phyloP scores from a whole-genome alignment of 2,888 invertebrate species.

The Epirrita christyi region DNA sequence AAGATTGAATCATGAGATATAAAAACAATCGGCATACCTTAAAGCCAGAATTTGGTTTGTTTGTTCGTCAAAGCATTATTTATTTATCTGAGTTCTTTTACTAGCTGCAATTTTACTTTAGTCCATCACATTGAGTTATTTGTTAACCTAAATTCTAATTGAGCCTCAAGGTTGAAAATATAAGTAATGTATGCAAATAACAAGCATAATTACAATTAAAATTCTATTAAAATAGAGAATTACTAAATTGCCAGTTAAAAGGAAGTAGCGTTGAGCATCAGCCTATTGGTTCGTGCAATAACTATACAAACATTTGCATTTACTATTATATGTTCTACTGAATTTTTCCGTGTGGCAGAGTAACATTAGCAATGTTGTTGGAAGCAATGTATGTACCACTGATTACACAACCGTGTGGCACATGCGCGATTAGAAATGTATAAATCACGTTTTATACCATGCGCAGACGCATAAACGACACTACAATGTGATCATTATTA shows the following conservation, averaged over 20 bases:
- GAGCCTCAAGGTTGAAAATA: too few relatives aligned
- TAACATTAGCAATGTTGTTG: slow-evolving; percentile 41
- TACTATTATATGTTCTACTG: slow-evolving; percentile 10
- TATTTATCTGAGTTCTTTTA: too few relatives aligned
- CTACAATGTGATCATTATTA: slow-evolving; percentile 50
- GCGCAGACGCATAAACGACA: slow-evolving; percentile 50
- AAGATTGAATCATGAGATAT: slow-evolving; percentile 32
- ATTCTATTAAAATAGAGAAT: too few relatives aligned
- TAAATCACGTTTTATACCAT: slow-evolving; percentile 65
- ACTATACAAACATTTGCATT: slow-evolving; percentile 10
- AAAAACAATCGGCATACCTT: slow-evolving; percentile 2
- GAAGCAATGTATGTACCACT: slow-evolving; percentile 32
- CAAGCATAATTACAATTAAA: too few relatives aligned
- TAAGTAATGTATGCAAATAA: too few relatives aligned
- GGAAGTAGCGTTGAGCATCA: not conserved
- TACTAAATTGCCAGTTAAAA: not conserved
- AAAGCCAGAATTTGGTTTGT: not conserved
- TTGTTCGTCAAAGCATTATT: not conserved
- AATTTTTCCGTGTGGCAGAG: slow-evolving; percentile 43
- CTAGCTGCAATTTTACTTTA: too few relatives aligned
- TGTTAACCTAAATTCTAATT: too few relatives aligned
- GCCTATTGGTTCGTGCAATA: slow-evolving; percentile 12
- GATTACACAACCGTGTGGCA: slow-evolving; percentile 55
- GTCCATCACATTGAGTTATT: too few relatives aligned
- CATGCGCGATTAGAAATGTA: slow-evolving; percentile 63